A percentile compares a stretch with the other conserved stretches of the same genome.
phyloP scores from a whole-genome alignment of 2,888 invertebrate genomes.

The Stramonita haemastoma region DNA sequence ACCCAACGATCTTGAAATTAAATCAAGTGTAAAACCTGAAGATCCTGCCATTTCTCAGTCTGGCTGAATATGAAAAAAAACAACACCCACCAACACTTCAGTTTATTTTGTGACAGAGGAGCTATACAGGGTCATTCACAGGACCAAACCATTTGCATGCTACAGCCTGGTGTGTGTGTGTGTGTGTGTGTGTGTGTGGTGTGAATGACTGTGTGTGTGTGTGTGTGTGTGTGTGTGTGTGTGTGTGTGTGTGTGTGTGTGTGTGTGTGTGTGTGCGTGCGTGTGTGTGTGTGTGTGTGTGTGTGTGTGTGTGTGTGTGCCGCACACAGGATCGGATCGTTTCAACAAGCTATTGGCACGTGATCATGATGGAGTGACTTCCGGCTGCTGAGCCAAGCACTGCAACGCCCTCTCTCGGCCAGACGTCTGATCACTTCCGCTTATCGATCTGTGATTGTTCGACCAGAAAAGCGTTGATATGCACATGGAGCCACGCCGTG shows the following conservation, averaged over 20 bases:
- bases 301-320: slow-evolving; percentile 20
- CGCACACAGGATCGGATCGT: background rate
- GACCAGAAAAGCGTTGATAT: background rate
- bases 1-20: too few relatives aligned
- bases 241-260: too few relatives aligned
- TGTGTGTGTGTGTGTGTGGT: slow-evolving; percentile 10
- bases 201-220: too few relatives aligned
- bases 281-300: slow-evolving; percentile 27
- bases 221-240: too few relatives aligned
- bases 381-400: background rate
- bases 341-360: background rate
- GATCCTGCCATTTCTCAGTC: too few relatives aligned
- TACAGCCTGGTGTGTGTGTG: background rate
- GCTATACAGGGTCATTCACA: too few relatives aligned
- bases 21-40: too few relatives aligned
- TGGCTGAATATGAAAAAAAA: too few relatives aligned
- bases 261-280: too few relatives aligned
- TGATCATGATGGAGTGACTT: slow-evolving; percentile 4
- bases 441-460: background rate
- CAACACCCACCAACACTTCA: too few relatives aligned
- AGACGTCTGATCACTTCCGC: background rate
- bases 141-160: too few relatives aligned
- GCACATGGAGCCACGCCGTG: background rate
- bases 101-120: too few relatives aligned
- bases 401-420: background rate